Evolutionary conservation across 2,113 vertebrate species (phyloP).

Genomic region (Coryphaenoides rupestris): DNA sequence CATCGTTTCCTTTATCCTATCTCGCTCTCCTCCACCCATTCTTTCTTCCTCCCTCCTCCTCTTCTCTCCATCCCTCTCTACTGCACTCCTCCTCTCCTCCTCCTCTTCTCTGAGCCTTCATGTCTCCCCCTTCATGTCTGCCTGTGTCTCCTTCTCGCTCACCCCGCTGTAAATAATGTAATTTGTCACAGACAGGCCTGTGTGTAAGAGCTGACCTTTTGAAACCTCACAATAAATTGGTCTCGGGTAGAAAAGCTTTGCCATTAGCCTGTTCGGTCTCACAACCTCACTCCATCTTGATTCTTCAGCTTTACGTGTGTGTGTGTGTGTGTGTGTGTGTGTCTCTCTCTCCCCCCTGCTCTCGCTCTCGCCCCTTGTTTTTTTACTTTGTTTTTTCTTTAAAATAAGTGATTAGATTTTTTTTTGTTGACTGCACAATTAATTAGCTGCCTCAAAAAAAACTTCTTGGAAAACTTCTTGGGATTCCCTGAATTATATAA

Average conservation of each 20-base stretch:
- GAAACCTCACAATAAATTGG: constrained; percentile 64
- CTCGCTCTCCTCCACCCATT: background rate
- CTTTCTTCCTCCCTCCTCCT: background rate
- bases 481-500: background rate
- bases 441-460: too few relatives aligned
- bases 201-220: constrained; percentile 62
- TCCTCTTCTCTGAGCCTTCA: background rate
- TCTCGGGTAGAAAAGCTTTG: constrained; percentile 44
- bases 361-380: constrained; percentile 14
- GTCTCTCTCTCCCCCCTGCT: constrained; percentile 21
- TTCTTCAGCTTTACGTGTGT: background rate
- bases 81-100: background rate
- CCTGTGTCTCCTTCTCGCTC: constrained; percentile 32
- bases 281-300: constrained; percentile 14
- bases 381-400: background rate
- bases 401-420: background rate
- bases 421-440: too few relatives aligned
- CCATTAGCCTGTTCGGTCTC: constrained; percentile 50
- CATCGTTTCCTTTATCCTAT: background rate
- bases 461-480: too few relatives aligned
- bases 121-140: constrained; percentile 10
- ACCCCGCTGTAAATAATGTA: constrained; percentile 60
- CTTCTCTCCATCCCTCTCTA: too few relatives aligned
- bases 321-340: background rate
- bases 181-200: constrained; percentile 65